phyloP scores from a whole-genome alignment of 1,140 invertebrate genomes.

The Halyomorpha halys region DNA sequence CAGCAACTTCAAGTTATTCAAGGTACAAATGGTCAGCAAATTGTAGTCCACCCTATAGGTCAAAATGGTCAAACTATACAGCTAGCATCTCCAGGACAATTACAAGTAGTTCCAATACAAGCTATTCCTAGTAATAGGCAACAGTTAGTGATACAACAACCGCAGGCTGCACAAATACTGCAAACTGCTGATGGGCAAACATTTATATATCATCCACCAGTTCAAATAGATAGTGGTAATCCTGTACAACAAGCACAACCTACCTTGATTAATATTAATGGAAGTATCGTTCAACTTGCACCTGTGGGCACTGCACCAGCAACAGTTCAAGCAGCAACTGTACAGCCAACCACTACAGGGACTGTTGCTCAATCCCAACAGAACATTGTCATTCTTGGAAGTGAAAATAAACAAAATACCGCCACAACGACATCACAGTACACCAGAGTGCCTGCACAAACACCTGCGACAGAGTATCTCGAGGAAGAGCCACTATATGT shows the following conservation, averaged over 20 bases:
- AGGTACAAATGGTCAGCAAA: slow-evolving; percentile 33
- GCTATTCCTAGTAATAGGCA: slow-evolving; percentile 41
- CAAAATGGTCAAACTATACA: slow-evolving; percentile 47
- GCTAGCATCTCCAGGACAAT: slow-evolving; percentile 47
- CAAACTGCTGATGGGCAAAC: slow-evolving; percentile 91
- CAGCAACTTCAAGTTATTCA: slow-evolving; percentile 42
- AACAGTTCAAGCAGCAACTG: slow-evolving; percentile 39
- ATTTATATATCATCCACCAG: slow-evolving; percentile 70
- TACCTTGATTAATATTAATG: slow-evolving; percentile 55
- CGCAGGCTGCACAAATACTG: slow-evolving; percentile 61
- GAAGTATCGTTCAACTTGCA: slow-evolving; percentile 56
- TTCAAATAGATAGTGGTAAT: slow-evolving; percentile 46
- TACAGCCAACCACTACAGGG: slow-evolving; percentile 36
- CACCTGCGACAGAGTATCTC: slow-evolving; percentile 54
- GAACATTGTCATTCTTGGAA: slow-evolving; percentile 50
- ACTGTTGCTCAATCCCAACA: slow-evolving; percentile 39
- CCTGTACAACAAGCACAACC: slow-evolving; percentile 48
- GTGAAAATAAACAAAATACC: slow-evolving; percentile 15
- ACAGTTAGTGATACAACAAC: slow-evolving; percentile 37
- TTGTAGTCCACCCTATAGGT: slow-evolving; percentile 34
- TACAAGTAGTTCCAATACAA: slow-evolving; percentile 52
- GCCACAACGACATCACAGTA: slow-evolving; percentile 37
- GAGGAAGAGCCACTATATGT: slow-evolving; percentile 94
- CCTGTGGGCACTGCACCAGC: slow-evolving; percentile 36
- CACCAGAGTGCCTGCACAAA: slow-evolving; percentile 50